phyloP scores from a whole-genome alignment of 53 echinoderm and acorn worm genomes.

The Arbacia lixula region DNA sequence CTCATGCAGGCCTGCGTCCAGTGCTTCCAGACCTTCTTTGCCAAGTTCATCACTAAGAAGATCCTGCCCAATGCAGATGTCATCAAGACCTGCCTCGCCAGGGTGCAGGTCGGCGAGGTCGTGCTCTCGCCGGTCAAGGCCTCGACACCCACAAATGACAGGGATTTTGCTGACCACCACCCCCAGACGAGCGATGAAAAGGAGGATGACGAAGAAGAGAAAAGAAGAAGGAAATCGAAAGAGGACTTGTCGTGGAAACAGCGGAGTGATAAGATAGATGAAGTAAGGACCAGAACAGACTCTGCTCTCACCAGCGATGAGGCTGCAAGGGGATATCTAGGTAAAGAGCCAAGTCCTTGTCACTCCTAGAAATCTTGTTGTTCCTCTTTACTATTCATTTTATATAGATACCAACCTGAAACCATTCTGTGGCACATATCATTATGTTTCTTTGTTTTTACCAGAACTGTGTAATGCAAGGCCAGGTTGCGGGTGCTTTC shows the following conservation, averaged over 20 bases:
- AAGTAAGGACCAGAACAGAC: conserved; percentile 64
- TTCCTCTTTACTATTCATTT: too few species aligned
- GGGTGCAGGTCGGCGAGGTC: conserved; percentile 69
- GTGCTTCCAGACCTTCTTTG: conserved; percentile 93
- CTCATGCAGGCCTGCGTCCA: conserved; percentile 98
- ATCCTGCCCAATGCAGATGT: conserved; percentile 85
- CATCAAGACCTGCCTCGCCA: conserved; percentile 71
- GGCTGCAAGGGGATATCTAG: conserved; percentile 68
- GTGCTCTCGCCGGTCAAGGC: conserved; percentile 2
- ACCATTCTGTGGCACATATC: too few species aligned
- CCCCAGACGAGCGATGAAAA: conserved; percentile 16
- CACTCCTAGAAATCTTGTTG: too few species aligned
- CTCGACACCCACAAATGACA: neutral
- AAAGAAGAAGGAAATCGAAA: conserved; percentile 32
- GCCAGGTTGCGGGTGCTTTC: too few species aligned
- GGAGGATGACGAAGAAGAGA: conserved; percentile 29
- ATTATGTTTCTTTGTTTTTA: too few species aligned
- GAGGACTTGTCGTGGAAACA: conserved; percentile 39
- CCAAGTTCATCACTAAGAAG: conserved; percentile 87
- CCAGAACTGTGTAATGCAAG: too few species aligned
- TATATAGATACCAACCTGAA: too few species aligned
- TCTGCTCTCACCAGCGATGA: conserved; percentile 80
- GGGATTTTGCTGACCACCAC: neutral
- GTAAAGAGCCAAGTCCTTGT: too few species aligned
- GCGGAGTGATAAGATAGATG: conserved; percentile 42